Conservation (phyloP, 1,140 invertebrate genomes). For the Melanaphis sacchari region DNA sequence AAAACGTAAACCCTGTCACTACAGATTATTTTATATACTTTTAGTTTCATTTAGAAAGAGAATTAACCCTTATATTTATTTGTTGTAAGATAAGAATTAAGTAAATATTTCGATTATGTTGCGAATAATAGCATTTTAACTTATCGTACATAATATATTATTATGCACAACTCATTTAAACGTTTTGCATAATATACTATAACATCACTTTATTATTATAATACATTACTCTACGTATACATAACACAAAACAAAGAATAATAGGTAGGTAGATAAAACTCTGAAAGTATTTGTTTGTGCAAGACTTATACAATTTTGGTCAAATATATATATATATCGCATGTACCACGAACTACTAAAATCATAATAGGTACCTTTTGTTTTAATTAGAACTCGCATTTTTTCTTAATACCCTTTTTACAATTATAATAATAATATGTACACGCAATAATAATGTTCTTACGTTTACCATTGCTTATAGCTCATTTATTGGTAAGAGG, state of each 20-base stretch:
- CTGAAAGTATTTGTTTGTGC: neutral
- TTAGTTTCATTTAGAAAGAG: constrained; percentile 7
- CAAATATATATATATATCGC: neutral
- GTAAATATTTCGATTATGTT: constrained; percentile 11
- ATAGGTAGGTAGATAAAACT: neutral
- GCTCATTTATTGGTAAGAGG: neutral
- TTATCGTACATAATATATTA: neutral
- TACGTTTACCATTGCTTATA: neutral
- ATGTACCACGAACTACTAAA: neutral
- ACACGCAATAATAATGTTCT: neutral
- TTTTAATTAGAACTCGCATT: neutral
- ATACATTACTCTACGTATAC: neutral
- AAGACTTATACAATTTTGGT: neutral
- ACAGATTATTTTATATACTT: constrained; percentile 3
- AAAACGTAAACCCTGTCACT: neutral
- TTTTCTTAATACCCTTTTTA: neutral
- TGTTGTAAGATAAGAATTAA: neutral
- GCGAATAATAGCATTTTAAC: neutral
- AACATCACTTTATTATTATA: neutral
- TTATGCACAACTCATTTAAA: neutral
- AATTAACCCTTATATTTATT: constrained; percentile 10
- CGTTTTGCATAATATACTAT: neutral
- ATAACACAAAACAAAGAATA: neutral
- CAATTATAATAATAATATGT: neutral
- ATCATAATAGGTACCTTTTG: neutral